Percentiles rank a stretch among this genome's conserved stretches.
Evolutionary conservation across 2,113 vertebrate genomes (phyloP).

Genomic region (Callopanchax toddi): DNA sequence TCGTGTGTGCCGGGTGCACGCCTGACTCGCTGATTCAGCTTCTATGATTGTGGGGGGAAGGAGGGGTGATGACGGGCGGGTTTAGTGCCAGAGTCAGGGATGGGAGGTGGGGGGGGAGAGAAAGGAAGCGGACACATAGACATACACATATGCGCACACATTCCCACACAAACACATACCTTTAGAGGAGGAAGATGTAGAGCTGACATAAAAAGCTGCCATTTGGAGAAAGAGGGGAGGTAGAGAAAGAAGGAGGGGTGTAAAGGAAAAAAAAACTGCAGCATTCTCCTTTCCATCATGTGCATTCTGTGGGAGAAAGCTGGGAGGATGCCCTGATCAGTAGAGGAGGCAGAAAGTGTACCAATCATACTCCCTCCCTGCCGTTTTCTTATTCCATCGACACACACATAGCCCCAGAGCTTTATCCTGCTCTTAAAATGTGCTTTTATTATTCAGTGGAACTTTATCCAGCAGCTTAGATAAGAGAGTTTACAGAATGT

Average conservation of each 20-base stretch:
- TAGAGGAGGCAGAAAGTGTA: constrained; percentile 67
- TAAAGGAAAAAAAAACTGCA: constrained; percentile 73
- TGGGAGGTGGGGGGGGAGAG: constrained; percentile 18
- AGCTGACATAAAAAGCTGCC: constrained; percentile 71
- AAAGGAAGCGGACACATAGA: constrained; percentile 34
- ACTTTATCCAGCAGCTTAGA: constrained; percentile 63
- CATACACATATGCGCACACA: constrained; percentile 57
- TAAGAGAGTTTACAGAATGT: constrained; percentile 60
- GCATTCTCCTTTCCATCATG: constrained; percentile 75
- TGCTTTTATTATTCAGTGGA: constrained; percentile 72
- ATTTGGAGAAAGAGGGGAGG: constrained; percentile 29
- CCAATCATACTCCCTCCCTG: constrained; percentile 52
- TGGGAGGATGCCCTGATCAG: constrained; percentile 71
- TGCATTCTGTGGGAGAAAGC: constrained; percentile 71
- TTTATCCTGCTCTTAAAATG: constrained; percentile 64
- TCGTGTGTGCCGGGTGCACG: constrained; percentile 83
- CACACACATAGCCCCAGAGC: constrained; percentile 51
- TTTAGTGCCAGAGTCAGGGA: constrained; percentile 65
- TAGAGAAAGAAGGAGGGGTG: constrained; percentile 34
- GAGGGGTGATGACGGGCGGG: constrained; percentile 55
- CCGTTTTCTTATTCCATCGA: constrained; percentile 60
- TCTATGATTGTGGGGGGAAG: constrained; percentile 78
- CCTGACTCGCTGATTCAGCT: constrained; percentile 92
- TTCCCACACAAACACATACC: constrained; percentile 81
- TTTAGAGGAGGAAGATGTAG: constrained; percentile 78